A percentile compares a stretch with the other conserved stretches of the same genome.
phyloP scores from a whole-genome alignment of 2,797 vertebrate genomes.

The Sternotherus odoratus region DNA sequence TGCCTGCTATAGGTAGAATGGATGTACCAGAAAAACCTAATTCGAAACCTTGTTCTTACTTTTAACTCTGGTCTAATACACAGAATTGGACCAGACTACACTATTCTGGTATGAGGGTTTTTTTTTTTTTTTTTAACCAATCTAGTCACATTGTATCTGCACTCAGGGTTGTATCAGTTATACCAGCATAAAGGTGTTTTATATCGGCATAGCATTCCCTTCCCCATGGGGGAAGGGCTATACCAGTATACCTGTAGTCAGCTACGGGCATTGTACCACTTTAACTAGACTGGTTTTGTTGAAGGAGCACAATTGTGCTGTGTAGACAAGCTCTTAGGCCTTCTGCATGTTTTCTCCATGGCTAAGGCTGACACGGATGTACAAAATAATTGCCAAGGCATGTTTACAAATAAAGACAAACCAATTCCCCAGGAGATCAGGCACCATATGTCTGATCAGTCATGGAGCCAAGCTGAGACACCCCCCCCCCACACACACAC shows the following conservation, averaged over 20 bases:
- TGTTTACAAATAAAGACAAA: neutral
- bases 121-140: neutral
- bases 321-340: neutral
- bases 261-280: neutral
- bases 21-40: neutral
- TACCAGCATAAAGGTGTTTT: neutral
- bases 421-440: neutral
- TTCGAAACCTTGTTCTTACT: accelerated
- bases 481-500: too few species aligned
- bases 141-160: neutral
- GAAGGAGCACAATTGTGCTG: neutral
- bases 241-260: neutral
- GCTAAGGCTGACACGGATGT: neutral
- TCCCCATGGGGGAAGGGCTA: neutral
- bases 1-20: neutral
- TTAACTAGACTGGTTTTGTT: neutral
- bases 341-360: neutral
- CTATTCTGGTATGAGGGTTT: neutral
- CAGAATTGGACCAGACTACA: neutral
- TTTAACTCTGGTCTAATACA: neutral
- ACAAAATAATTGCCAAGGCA: neutral
- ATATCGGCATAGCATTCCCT: neutral
- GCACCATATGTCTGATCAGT: neutral
- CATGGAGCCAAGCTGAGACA: neutral
- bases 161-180: neutral